A percentile compares a stretch with the other conserved stretches of the same genome.
Evolutionary conservation across 2,888 invertebrate species (phyloP).

Genomic region (Dolichomitus sp.): DNA sequence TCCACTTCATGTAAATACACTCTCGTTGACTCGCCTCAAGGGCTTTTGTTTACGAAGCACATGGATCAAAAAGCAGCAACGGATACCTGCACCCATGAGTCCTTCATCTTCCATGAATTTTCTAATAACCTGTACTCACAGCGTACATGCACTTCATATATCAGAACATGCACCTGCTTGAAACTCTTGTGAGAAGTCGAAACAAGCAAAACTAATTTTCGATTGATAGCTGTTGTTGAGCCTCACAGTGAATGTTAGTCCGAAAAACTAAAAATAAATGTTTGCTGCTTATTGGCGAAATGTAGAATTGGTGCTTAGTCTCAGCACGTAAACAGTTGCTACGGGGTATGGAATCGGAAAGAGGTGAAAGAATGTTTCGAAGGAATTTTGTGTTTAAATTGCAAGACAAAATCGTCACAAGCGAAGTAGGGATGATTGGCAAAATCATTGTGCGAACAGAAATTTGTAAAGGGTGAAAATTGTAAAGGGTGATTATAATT

Average conservation of each 20-base stretch:
- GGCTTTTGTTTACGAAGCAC: background rate
- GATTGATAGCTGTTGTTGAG: background rate
- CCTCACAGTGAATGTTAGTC: background rate
- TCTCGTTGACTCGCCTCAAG: background rate
- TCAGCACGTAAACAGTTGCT: background rate
- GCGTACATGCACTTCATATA: background rate
- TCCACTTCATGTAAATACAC: background rate
- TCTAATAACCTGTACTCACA: background rate
- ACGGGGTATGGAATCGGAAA: background rate
- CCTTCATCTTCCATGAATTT: background rate
- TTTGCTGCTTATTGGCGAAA: background rate
- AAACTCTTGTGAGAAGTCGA: background rate
- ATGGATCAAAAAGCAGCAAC: background rate
- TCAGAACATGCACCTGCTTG: background rate
- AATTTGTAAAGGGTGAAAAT: too few relatives aligned
- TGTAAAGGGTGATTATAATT: too few relatives aligned
- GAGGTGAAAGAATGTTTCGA: background rate
- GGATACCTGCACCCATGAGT: background rate
- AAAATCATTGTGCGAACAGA: too few relatives aligned
- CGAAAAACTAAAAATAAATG: background rate
- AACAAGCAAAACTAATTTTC: conserved; percentile 1
- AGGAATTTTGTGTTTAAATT: background rate
- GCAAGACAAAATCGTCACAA: too few relatives aligned
- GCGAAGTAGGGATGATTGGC: too few relatives aligned
- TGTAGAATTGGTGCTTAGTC: background rate